phyloP scores from a whole-genome alignment of 2,797 vertebrate genomes.

The Myiotriccus ornatus region DNA sequence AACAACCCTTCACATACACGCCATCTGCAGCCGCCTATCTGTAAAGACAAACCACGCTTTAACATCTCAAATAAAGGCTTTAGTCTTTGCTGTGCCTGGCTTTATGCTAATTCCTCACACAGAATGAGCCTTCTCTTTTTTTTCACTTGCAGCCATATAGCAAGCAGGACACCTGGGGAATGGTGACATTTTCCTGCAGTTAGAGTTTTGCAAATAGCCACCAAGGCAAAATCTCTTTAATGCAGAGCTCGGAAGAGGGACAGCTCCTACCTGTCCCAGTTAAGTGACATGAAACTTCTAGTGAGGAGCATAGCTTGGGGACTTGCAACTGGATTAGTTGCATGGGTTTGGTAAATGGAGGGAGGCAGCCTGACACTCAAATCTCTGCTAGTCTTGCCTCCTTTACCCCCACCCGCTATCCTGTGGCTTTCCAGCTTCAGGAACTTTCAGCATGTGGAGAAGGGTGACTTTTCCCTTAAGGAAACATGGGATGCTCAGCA shows the following conservation, averaged over 20 bases:
- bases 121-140: neutral
- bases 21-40: slow-evolving; percentile 63
- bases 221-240: rapidly evolving
- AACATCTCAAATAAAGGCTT: slow-evolving; percentile 78
- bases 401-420: neutral
- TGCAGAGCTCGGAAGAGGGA: neutral
- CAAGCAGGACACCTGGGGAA: neutral
- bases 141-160: neutral
- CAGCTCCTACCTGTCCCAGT: neutral
- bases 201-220: neutral
- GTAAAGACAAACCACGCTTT: slow-evolving; percentile 76
- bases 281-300: neutral
- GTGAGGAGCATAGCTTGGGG: neutral
- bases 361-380: neutral
- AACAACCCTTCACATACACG: slow-evolving; percentile 59
- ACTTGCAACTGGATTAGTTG: neutral
- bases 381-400: neutral
- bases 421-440: neutral
- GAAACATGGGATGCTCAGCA: neutral
- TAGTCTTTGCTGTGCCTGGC: slow-evolving; percentile 57
- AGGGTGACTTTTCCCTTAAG: neutral
- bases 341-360: neutral
- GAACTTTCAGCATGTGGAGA: neutral
- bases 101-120: neutral
- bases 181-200: neutral